phyloP scores from a whole-genome alignment of 2,888 invertebrate species.

The Ophion slaviceki region DNA sequence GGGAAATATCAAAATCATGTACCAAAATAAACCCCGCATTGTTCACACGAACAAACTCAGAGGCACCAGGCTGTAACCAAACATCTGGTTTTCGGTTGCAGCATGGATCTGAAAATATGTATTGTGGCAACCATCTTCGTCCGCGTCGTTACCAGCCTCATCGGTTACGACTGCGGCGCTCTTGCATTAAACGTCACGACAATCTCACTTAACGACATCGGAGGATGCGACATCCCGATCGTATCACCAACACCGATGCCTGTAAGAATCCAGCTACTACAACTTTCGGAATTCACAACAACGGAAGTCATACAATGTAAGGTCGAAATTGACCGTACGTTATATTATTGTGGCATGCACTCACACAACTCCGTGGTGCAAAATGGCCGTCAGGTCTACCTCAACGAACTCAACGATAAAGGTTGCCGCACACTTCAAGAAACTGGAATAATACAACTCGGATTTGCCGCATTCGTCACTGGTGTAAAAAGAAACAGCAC shows the following conservation, averaged over 20 bases:
- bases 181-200: slow-evolving; percentile 46
- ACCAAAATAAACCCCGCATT: slow-evolving; percentile 16
- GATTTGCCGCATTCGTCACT: background rate
- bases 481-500: slow-evolving; percentile 40
- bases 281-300: slow-evolving; percentile 18
- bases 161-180: slow-evolving; percentile 39
- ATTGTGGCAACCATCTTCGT: too few species aligned
- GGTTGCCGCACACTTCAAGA: too few species aligned
- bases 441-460: slow-evolving; percentile 10
- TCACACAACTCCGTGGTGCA: slow-evolving; percentile 21
- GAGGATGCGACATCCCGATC: background rate
- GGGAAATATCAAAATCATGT: slow-evolving; percentile 35
- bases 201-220: slow-evolving; percentile 23
- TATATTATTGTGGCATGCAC: slow-evolving; percentile 37
- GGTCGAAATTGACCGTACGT: slow-evolving; percentile 29
- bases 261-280: slow-evolving; percentile 6
- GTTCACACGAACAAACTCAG: slow-evolving; percentile 40
- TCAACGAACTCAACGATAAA: too few species aligned
- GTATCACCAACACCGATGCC: background rate
- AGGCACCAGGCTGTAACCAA: background rate
- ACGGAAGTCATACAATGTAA: slow-evolving; percentile 29
- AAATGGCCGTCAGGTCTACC: too few species aligned
- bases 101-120: too few species aligned
- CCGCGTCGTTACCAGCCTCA: slow-evolving; percentile 35
- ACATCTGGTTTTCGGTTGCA: background rate